Evolutionary conservation across 1,140 invertebrate genomes (phyloP).

Genomic region (Cardiocondyla obscurior): DNA sequence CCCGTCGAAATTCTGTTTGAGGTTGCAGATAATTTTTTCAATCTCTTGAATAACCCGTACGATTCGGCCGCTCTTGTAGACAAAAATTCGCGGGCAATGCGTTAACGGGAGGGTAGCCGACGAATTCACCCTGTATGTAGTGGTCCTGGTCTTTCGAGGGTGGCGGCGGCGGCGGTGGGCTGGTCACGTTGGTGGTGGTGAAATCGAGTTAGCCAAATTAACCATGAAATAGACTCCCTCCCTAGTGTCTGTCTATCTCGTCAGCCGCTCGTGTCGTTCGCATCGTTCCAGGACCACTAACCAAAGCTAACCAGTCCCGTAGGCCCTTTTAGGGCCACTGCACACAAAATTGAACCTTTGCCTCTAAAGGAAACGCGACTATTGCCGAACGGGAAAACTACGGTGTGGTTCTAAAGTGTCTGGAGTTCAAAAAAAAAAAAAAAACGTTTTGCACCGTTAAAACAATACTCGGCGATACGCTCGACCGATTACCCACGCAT

Average conservation of each 20-base stretch:
- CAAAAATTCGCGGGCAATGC: constrained; percentile 51
- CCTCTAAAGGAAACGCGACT: constrained; percentile 58
- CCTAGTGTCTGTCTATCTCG: constrained; percentile 78
- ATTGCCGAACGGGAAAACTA: constrained; percentile 14
- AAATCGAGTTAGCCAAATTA: constrained; percentile 84
- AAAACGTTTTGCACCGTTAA: not conserved
- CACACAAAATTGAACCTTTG: constrained; percentile 69
- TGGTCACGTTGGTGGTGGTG: constrained; percentile 70
- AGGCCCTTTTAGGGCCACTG: constrained; percentile 71
- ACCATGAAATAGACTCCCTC: constrained; percentile 84
- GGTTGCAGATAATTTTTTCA: constrained; percentile 23
- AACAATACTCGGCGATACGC: not conserved
- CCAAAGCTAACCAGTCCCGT: constrained; percentile 73
- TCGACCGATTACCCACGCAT: not conserved
- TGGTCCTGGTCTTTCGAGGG: constrained; percentile 71
- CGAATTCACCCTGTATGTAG: constrained; percentile 71
- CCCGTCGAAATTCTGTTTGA: not conserved
- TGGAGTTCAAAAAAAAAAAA: not conserved
- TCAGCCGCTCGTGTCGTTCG: constrained; percentile 74
- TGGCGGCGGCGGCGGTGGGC: constrained; percentile 35
- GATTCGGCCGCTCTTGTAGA: not conserved
- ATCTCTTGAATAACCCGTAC: not conserved
- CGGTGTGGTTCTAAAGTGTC: not conserved
- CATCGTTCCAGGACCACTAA: constrained; percentile 72
- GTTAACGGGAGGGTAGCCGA: constrained; percentile 60